Evolutionary conservation across 1,140 invertebrate species (phyloP).

Genomic region (Frieseomelitta varia): DNA sequence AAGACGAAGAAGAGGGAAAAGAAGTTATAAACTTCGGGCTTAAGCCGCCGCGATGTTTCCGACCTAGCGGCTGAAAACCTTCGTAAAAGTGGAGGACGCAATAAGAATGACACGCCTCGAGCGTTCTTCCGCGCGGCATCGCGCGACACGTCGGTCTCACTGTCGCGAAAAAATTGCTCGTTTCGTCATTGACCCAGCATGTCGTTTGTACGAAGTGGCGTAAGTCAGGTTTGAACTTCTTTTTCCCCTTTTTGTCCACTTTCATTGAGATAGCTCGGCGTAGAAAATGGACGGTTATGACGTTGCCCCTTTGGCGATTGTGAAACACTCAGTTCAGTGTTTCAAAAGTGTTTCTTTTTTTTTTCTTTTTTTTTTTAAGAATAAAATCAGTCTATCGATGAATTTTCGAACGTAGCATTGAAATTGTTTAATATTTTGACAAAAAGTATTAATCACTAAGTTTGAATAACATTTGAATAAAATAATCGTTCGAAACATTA

Average conservation of each 20-base stretch:
- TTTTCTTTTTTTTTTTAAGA: too few species aligned
- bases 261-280: background rate
- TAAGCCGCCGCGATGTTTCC: constrained; percentile 54
- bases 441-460: too few species aligned
- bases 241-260: background rate
- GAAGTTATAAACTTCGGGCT: constrained; percentile 53
- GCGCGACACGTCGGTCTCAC: background rate
- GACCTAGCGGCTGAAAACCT: constrained; percentile 38
- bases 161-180: background rate
- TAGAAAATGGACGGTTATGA: background rate
- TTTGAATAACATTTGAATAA: background rate
- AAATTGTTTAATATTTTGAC: background rate
- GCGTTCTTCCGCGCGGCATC: background rate
- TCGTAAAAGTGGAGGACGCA: constrained; percentile 34
- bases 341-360: background rate
- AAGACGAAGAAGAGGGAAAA: constrained; percentile 16
- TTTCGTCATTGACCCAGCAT: background rate
- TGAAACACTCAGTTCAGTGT: background rate
- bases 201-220: background rate
- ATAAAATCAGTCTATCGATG: too few species aligned
- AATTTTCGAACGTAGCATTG: too few species aligned
- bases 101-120: constrained; percentile 28
- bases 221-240: background rate
- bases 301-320: background rate
- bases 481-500: background rate